A percentile compares a stretch with the other conserved stretches of the same genome.
These are phyloP conservation scores for Platycheirus albimanus DNA, from an alignment of 2,888 invertebrate species.

Conservation along the genomic window DNA sequence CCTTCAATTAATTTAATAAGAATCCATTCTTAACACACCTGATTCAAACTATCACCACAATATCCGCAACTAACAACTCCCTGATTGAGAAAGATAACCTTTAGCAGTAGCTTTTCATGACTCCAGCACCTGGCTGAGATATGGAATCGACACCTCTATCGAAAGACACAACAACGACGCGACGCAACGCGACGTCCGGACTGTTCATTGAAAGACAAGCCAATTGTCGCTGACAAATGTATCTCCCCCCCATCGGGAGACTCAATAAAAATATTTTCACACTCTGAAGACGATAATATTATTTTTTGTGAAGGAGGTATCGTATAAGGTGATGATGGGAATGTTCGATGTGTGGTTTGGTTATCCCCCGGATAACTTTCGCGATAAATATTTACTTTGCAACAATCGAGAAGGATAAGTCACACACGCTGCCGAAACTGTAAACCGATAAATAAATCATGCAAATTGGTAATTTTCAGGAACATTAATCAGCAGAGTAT, in stretches of 20 bases:
- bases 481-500: conserved; percentile 46
- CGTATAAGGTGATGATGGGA: background rate
- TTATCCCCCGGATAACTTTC: conserved; percentile 53
- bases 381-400: conserved; percentile 64
- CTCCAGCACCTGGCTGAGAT: conserved; percentile 6
- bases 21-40: conserved; percentile 51
- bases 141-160: conserved; percentile 9
- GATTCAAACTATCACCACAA: conserved; percentile 49
- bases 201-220: conserved; percentile 45
- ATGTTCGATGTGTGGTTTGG: conserved; percentile 10
- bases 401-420: conserved; percentile 20
- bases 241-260: conserved; percentile 53
- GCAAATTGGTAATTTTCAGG: conserved; percentile 68
- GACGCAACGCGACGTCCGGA: too few relatives aligned
- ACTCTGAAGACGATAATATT: conserved; percentile 24
- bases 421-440: conserved; percentile 32
- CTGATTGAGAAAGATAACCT: conserved; percentile 48
- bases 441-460: conserved; percentile 57
- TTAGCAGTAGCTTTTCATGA: conserved; percentile 45
- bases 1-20: conserved; percentile 14
- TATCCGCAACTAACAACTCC: background rate
- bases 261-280: conserved; percentile 66
- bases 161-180: conserved; percentile 2
- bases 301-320: conserved; percentile 55
- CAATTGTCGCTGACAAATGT: conserved; percentile 68